Base-by-base conservation (phyloP, 2,888 invertebrate genomes). In the Drosophila formosana region DNA sequence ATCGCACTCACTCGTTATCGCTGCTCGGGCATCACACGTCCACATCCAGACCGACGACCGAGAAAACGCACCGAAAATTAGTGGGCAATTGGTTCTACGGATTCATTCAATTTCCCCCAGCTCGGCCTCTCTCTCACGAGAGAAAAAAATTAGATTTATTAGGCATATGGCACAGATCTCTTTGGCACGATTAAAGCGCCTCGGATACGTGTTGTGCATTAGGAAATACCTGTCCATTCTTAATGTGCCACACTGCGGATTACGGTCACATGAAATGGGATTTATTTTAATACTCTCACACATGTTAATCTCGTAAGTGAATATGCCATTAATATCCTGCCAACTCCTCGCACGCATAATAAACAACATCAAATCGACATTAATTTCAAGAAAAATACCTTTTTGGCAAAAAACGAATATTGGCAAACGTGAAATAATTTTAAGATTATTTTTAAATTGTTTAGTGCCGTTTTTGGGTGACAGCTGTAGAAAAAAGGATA, bases 61-160 rank as follows among this genome's bases (percentile, higher is more conserved):
- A 81, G 67, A 83, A 83, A 83, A 83, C 82, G 87, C 87, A 86
- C 72, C 46, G 41, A 86, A 83, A 83, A 86, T 83, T 86, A 83
- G 82, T 81, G 75, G 64, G 66, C 82, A 86, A 83, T 83, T 83
- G 87, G 75, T 73, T 70, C 56, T 11, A 23, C 18, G 34, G 26
- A 8, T 41, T 41, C 26, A 28, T 18, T 5, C 25, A 45, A 25
- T 23, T 18, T 8, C 8, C 45, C 55, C 23, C 28, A 9, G 13
- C 7, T 8, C 55, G 25, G 39, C 8, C 39, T 39, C 3, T 9
- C 30, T 56, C 25, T 56, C 5, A 0, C 53, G 30, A 53, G 34
- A 34, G 37, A 8, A 50, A n/a, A 70, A 70, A 80, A 81, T 74
- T 67, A 85, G 85, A 85, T 85, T 85, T 88, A 82, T 83, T 85